Conservation (phyloP, 53 echinoderm and acorn worm genomes). For the Arbacia lixula region DNA sequence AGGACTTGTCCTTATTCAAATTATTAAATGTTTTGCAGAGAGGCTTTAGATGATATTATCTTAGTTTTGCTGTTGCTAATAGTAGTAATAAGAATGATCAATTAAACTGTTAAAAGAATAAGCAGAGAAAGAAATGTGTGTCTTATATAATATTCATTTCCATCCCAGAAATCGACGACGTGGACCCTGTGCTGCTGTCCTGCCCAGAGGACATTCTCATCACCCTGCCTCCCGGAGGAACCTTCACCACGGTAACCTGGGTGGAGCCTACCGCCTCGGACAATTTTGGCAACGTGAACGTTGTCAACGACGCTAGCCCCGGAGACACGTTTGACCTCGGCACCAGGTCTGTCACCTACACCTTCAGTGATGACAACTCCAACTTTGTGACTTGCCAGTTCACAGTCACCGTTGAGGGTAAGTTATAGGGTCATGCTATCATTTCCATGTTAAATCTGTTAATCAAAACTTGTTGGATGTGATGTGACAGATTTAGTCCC, state of each 20-base stretch:
- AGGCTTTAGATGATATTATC: too few relatives aligned
- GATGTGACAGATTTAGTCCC: too few relatives aligned
- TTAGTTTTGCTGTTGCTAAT: too few relatives aligned
- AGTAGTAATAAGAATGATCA: too few relatives aligned
- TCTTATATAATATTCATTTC: too few relatives aligned
- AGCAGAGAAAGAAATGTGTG: too few relatives aligned
- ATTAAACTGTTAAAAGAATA: too few relatives aligned
- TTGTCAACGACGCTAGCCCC: constrained; percentile 8
- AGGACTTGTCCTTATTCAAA: too few relatives aligned
- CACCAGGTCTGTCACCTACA: constrained; percentile 52
- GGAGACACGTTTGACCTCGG: constrained; percentile 60
- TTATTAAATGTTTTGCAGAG: too few relatives aligned
- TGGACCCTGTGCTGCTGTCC: not conserved
- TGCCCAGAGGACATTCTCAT: constrained; percentile 53
- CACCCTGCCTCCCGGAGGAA: constrained; percentile 50
- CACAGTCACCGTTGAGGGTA: constrained; percentile 56
- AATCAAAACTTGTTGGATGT: too few relatives aligned
- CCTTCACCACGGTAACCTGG: constrained; percentile 64
- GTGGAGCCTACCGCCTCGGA: constrained; percentile 61
- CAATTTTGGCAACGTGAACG: constrained; percentile 55
- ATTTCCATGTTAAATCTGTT: too few relatives aligned
- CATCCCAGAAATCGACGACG: constrained; percentile 14
- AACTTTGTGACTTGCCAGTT: constrained; percentile 56
- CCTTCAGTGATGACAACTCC: constrained; percentile 69
- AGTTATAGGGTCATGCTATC: not conserved